Evolutionary conservation across 2,797 vertebrate genomes (phyloP).

Genomic region (Botia kubotai): DNA sequence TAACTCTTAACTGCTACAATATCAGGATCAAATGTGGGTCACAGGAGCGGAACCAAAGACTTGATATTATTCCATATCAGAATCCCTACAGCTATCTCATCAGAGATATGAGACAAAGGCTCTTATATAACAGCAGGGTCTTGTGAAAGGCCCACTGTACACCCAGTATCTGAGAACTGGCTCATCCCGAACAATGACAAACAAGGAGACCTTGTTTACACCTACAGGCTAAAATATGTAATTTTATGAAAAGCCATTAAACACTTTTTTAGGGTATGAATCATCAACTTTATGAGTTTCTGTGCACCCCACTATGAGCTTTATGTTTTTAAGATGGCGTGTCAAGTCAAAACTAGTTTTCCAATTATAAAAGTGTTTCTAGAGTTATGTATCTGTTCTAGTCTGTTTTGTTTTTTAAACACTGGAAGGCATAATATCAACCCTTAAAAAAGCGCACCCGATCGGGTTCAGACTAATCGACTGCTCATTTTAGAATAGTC

Average conservation of each 20-base stretch:
- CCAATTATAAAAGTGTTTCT: too few species aligned
- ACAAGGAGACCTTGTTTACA: slow-evolving; percentile 25
- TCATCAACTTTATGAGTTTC: too few species aligned
- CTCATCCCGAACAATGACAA: background rate
- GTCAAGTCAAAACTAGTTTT: background rate
- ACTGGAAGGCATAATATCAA: too few species aligned
- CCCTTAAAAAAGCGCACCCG: too few species aligned
- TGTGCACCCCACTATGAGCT: too few species aligned
- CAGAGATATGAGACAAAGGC: slow-evolving; percentile 38
- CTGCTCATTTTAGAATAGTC: background rate
- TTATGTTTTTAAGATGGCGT: background rate
- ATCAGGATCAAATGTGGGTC: slow-evolving; percentile 39
- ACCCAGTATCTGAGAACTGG: slow-evolving; percentile 9
- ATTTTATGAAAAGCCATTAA: background rate
- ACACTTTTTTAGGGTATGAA: background rate
- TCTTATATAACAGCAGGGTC: slow-evolving; percentile 31
- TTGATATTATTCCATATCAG: slow-evolving; percentile 20
- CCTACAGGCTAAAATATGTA: background rate
- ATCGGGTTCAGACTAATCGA: too few species aligned
- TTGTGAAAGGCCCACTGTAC: slow-evolving; percentile 16
- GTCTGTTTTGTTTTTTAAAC: background rate
- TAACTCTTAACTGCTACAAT: slow-evolving; percentile 9
- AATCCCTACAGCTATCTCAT: slow-evolving; percentile 36
- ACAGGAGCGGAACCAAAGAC: slow-evolving; percentile 41
- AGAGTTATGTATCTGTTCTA: background rate